Evolutionary conservation across 2,113 vertebrate genomes (phyloP), one percentile per base, ranked within the genome.

Genomic region (Neomonachus schauinslandi): DNA sequence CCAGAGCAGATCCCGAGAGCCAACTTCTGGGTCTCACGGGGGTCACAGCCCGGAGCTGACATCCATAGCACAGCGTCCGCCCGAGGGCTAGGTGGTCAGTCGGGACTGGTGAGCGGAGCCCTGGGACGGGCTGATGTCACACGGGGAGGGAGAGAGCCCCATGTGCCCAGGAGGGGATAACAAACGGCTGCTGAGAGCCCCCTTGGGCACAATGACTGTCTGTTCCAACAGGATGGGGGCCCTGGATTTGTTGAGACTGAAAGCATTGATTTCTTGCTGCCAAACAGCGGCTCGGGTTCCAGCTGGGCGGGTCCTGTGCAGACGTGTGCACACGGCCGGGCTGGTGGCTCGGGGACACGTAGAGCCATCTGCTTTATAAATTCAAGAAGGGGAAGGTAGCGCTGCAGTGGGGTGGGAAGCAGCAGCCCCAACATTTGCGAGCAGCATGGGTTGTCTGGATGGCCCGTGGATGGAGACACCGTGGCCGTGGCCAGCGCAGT

Each of bases 241-340:
- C 98, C 94, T 97, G 97, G 96, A 97, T 95, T 96, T 97, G 98
- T 98, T 95, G 89, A 87, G 87, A 93, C 14, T 19, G 19, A 57
- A 57, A 57, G 57, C 18, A 16, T 51, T 51, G 12, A 51, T 55
- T 55, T 19, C 19, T 19, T 55, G 55, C 18, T 55, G 18, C 55
- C 18, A 16, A 55, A 55, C 55, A 55, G 55, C 18, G 18, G 55
- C 57, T 22, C 57, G 2, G 67, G 16, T 8, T 19, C 33, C 16
- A 4, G 67, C 7, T 7, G 18, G 33, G 33, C 0, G 3, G 33
- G 33, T 9, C 3, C 0, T 3, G 33, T 69, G 33, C 3, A 1
- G 5, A 18, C 13, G 16, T 7, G 65, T n/a, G 67, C 19, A 7
- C 7, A 2, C 2, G 59, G 59, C 3, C 59, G 22, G 59, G 21